Conservation (phyloP, 2,797 vertebrate species). For the Fringilla coelebs region DNA sequence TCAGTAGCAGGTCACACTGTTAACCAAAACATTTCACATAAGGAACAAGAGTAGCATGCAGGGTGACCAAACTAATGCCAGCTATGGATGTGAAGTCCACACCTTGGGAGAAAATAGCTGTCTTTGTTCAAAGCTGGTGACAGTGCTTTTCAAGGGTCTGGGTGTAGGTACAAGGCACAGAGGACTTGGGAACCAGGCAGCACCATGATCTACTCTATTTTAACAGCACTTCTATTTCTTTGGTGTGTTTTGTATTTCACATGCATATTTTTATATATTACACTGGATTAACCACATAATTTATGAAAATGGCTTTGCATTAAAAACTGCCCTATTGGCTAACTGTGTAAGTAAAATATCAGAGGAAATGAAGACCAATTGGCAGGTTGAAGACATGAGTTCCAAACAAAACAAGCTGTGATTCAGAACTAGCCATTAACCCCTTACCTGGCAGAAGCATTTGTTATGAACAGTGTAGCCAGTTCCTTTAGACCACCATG, state of each 20-base stretch:
- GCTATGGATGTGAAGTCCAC: background rate
- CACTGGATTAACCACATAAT: background rate
- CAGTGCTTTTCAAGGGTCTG: background rate
- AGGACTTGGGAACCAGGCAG: background rate
- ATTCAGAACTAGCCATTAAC: background rate
- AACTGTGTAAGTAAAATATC: background rate
- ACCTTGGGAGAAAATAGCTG: background rate
- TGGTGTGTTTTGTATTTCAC: background rate
- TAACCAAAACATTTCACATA: background rate
- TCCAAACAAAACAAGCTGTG: background rate
- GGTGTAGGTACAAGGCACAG: fast-evolving
- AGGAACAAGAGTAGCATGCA: background rate
- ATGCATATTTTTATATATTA: background rate
- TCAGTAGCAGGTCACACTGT: background rate
- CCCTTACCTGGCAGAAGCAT: background rate
- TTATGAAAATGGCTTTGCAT: background rate
- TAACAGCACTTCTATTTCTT: background rate
- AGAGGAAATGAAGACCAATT: background rate
- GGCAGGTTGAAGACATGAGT: background rate
- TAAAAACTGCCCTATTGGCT: background rate
- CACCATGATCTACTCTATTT: background rate
- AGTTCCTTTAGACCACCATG: background rate
- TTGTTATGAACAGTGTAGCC: background rate
- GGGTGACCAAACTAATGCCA: background rate
- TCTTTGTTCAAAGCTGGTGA: background rate